A percentile compares a stretch with the other conserved stretches of the same genome.
Evolutionary conservation across 2,113 vertebrate genomes (phyloP).

Genomic region (Pollimyrus isidori): DNA sequence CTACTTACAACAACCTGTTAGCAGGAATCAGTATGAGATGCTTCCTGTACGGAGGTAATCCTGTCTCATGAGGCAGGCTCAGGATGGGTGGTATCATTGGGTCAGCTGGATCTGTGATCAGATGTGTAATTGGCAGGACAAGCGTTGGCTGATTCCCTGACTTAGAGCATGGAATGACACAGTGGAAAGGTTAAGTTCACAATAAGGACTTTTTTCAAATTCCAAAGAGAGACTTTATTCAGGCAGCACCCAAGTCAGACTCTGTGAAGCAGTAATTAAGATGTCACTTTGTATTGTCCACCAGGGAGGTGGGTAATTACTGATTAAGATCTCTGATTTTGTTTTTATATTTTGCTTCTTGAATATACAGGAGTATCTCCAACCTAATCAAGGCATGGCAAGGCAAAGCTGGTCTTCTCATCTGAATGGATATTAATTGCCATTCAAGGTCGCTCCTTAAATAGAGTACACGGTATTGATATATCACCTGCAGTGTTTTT

Average conservation of each 20-base stretch:
- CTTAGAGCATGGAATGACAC: background rate
- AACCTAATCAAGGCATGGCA: background rate
- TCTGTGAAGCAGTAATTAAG: constrained; percentile 5
- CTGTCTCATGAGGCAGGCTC: background rate
- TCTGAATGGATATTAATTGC: background rate
- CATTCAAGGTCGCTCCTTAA: background rate
- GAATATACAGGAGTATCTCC: background rate
- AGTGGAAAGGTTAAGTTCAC: background rate
- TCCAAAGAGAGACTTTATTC: background rate
- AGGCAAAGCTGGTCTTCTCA: background rate
- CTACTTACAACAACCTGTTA: background rate
- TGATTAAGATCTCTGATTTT: background rate
- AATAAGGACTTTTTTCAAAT: background rate
- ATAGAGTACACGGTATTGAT: background rate
- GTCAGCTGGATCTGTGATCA: constrained; percentile 29
- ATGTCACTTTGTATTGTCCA: background rate
- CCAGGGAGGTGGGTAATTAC: background rate
- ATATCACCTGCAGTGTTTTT: background rate
- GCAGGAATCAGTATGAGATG: background rate
- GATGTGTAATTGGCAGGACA: constrained; percentile 31
- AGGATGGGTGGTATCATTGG: constrained; percentile 40
- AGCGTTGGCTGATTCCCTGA: background rate
- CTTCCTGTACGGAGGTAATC: too few species aligned
- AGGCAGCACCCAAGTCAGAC: background rate
- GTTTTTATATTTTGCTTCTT: background rate